Base-by-base conservation (phyloP, 2,113 vertebrate species). In the Perccottus glenii region DNA sequence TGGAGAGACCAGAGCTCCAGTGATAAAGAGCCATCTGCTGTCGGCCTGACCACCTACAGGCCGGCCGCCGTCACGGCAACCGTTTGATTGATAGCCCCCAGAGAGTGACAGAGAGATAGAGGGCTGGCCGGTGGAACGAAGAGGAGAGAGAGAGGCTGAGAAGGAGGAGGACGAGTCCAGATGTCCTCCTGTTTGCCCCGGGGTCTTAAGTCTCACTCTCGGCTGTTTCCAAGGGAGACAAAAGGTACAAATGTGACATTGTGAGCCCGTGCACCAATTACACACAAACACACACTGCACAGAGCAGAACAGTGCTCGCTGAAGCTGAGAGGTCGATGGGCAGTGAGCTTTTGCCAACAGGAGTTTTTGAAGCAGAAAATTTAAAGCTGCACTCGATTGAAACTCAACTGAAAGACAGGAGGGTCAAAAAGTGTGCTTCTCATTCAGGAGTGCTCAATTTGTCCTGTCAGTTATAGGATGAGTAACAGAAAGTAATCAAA, bases 21-120 rank as follows among this genome's bases (percentile, higher is more conserved):
- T 66, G 85, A 91, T 90, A 90, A 91, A 90, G 89, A 92, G 90
- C 89, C 90, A 92, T 91, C 89, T 91, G 89, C 84, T 66, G 71
- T 91, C 88, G 55, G 87, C 89, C 78, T 88, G 91, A 87, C 90
- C 89, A 90, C 90, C 87, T 84, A 76, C 80, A 82, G 87, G 83
- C 85, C 70, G 19, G 84, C 86, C 67, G 56, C 83, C 59, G 72
- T 89, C 89, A 87, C 68, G 46, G 77, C 78, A 43, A 44, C 72
- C 11, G 44, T 12, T 32, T 89, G 90, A 91, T 90, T 88, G 90
- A 91, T 92, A 53, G 85, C 80, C 88, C 86, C 79, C 43, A 84
- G 82, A 84, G 81, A 82, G 77, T 62, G 77, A 66, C 52, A 78
- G 60, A 44, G 69, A 48, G 50, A 11, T 44, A 35, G 12, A 52